Conservation (phyloP, 2,113 vertebrate genomes). For the Heterotilapia buettikoferi region DNA sequence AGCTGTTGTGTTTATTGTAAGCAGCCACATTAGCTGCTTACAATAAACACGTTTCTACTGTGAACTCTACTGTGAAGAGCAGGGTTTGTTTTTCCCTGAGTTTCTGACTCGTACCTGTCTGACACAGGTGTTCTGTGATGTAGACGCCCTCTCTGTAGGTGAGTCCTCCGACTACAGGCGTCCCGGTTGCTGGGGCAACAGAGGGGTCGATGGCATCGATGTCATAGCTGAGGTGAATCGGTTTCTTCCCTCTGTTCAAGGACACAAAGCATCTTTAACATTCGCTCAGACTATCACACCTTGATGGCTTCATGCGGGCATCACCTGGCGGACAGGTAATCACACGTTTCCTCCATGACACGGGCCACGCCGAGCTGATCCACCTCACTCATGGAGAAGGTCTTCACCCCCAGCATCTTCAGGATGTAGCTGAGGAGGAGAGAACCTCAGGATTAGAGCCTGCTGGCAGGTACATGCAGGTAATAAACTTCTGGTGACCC, state of each 20-base stretch:
- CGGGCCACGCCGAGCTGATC: slow-evolving; percentile 66
- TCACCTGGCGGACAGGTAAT: slow-evolving; percentile 65
- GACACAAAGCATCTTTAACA: neutral
- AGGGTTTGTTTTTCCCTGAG: neutral
- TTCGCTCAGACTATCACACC: neutral
- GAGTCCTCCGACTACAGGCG: slow-evolving; percentile 70
- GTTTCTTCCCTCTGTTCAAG: slow-evolving; percentile 60
- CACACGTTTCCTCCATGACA: slow-evolving; percentile 75
- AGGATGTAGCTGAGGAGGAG: slow-evolving; percentile 51
- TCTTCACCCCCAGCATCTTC: slow-evolving; percentile 65
- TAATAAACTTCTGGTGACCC: neutral
- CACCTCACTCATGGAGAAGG: slow-evolving; percentile 70
- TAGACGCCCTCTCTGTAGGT: slow-evolving; percentile 74
- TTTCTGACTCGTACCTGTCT: slow-evolving; percentile 51
- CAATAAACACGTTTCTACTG: neutral
- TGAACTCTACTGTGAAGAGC: neutral
- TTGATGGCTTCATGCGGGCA: neutral
- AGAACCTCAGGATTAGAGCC: neutral
- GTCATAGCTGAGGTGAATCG: slow-evolving; percentile 77
- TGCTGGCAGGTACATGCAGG: fast-evolving
- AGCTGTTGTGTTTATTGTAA: neutral
- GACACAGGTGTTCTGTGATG: slow-evolving; percentile 65
- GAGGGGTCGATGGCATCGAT: slow-evolving; percentile 74
- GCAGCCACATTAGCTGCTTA: neutral
- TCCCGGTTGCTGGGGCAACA: slow-evolving; percentile 73